Evolutionary conservation across 2,797 vertebrate species (phyloP).

Genomic region (Eulemur mongoz): DNA sequence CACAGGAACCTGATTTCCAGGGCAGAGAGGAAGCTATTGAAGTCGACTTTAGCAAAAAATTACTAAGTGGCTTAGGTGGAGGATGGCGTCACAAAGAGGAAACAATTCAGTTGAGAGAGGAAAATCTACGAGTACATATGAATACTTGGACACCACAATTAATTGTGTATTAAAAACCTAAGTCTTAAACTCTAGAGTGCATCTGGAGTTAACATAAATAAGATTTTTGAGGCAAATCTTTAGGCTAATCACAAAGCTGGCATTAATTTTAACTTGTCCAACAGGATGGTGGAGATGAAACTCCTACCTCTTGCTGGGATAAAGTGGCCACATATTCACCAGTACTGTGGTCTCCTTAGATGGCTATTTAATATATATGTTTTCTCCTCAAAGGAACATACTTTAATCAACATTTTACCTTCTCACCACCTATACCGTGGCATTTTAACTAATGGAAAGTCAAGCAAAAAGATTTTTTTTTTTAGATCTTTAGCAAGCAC

Average conservation of each 20-base stretch:
- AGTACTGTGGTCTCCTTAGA: not conserved
- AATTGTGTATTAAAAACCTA: not conserved
- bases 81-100: conserved; percentile 76
- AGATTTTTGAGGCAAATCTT: not conserved
- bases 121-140: not conserved
- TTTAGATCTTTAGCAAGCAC: not conserved
- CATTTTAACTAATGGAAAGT: not conserved
- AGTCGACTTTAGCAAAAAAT: conserved; percentile 65
- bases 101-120: conserved; percentile 70
- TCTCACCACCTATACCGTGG: not conserved
- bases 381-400: not conserved
- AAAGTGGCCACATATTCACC: not conserved
- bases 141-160: not conserved
- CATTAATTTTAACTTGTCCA: not conserved
- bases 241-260: not conserved
- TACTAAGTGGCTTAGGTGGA: conserved; percentile 70
- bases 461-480: not conserved
- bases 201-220: not conserved
- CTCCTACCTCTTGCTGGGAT: not conserved
- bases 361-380: not conserved
- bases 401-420: not conserved
- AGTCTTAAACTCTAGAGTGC: not conserved
- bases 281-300: not conserved
- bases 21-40: conserved; percentile 71
- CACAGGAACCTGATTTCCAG: conserved; percentile 76